phyloP scores from a whole-genome alignment of 2,888 invertebrate genomes.

The Pimpla rufipes region DNA sequence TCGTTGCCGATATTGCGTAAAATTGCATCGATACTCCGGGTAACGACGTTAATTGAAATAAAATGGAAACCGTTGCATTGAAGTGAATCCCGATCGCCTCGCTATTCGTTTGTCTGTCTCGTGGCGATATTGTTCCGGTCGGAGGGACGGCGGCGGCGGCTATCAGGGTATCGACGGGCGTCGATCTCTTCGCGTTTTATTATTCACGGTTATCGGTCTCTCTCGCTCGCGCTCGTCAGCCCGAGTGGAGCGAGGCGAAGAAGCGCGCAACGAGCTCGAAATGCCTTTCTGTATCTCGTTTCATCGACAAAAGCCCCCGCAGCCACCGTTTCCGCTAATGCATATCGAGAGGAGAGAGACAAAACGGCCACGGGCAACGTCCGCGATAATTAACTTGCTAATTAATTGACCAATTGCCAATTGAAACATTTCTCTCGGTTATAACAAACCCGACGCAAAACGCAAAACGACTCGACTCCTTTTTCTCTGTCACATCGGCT shows the following conservation, averaged over 20 bases:
- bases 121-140: not conserved
- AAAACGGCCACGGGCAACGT: conserved; percentile 44
- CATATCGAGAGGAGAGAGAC: conserved; percentile 3
- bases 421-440: conserved; percentile 39
- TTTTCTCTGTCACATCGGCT: not conserved
- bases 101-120: not conserved
- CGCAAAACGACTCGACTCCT: not conserved
- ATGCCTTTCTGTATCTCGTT: conserved; percentile 26
- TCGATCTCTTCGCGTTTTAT: conserved; percentile 50
- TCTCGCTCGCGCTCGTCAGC: not conserved
- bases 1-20: not conserved
- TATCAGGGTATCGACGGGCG: conserved; percentile 33
- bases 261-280: not conserved
- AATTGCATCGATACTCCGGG: conserved; percentile 14
- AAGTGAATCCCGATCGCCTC: not conserved
- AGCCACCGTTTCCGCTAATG: not conserved
- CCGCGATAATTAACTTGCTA: conserved; percentile 54
- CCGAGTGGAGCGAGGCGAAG: conserved; percentile 7
- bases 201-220: conserved; percentile 31
- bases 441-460: not conserved
- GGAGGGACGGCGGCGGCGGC: no score
- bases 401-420: conserved; percentile 64
- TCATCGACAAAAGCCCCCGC: conserved; percentile 31
- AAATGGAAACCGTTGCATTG: conserved; percentile 2
- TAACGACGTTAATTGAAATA: conserved; percentile 42